Evolutionary conservation across 2,797 vertebrate genomes (phyloP).

Genomic region (Parauchenoglanis ngamensis): DNA sequence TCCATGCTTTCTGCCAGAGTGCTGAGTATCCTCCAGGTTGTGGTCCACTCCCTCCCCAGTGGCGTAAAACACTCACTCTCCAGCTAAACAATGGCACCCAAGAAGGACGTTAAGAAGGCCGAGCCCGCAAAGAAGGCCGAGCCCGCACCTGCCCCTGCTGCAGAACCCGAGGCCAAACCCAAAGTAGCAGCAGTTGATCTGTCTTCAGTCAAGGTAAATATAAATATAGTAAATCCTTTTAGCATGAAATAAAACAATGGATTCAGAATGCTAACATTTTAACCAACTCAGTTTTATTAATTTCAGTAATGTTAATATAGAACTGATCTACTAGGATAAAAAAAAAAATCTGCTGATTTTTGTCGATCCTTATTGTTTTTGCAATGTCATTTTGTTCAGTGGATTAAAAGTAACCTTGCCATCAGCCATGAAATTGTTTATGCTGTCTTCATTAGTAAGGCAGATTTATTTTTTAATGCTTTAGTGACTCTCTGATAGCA

Average conservation of each 20-base stretch:
- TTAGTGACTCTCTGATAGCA: neutral
- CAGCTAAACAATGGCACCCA: conserved; percentile 76
- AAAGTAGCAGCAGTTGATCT: conserved; percentile 67
- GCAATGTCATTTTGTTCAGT: neutral
- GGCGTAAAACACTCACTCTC: conserved; percentile 60
- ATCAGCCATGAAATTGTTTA: neutral
- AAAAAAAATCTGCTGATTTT: neutral
- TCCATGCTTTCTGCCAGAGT: conserved; percentile 63
- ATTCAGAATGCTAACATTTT: neutral
- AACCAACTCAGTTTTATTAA: too few relatives aligned
- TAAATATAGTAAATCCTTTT: neutral
- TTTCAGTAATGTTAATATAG: neutral
- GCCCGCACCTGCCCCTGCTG: conserved; percentile 44
- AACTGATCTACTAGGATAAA: neutral
- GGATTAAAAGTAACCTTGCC: neutral
- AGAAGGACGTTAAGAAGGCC: conserved; percentile 77
- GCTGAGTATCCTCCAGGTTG: conserved; percentile 75
- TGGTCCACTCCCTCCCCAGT: conserved; percentile 65
- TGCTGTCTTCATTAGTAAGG: neutral
- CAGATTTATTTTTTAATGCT: neutral
- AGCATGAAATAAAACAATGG: neutral
- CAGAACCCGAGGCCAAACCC: conserved; percentile 56
- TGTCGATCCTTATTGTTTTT: neutral
- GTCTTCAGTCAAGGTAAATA: conserved; percentile 75
- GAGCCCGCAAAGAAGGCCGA: conserved; percentile 57